Percentiles rank a stretch among this genome's conserved stretches.
These are phyloP conservation scores for Capromys pilorides DNA, from an alignment of 2,797 vertebrate species.

Conservation along the genomic window DNA sequence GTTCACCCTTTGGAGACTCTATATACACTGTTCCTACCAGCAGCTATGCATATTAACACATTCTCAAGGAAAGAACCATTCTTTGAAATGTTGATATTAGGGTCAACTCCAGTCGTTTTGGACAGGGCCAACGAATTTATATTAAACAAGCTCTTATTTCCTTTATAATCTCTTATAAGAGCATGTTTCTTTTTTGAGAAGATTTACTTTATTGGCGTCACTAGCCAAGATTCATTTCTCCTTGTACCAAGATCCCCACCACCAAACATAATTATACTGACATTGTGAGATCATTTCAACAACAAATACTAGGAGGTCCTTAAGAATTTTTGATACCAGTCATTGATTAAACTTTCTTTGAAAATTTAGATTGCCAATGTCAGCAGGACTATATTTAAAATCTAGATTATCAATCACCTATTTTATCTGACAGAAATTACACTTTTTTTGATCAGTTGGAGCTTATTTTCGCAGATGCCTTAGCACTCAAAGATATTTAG, in stretches of 20 bases:
- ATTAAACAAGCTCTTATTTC: not conserved
- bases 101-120: not conserved
- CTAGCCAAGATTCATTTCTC: not conserved
- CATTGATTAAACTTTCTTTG: slow-evolving; percentile 25
- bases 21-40: not conserved
- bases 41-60: not conserved
- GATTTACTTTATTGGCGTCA: not conserved
- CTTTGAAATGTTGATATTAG: slow-evolving; percentile 16
- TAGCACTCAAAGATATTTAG: slow-evolving; percentile 11
- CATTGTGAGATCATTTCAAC: slow-evolving; percentile 42
- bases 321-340: slow-evolving; percentile 34
- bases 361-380: slow-evolving; percentile 18
- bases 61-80: slow-evolving; percentile 26
- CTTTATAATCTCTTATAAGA: slow-evolving; percentile 20
- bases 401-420: not conserved
- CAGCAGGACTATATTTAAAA: not conserved
- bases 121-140: not conserved
- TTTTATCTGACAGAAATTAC: not conserved
- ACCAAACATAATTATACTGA: not conserved
- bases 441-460: not conserved
- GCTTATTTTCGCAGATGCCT: slow-evolving; percentile 27
- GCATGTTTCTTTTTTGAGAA: not conserved
- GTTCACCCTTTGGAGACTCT: not conserved
- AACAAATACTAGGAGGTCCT: not conserved
- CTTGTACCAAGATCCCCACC: not conserved